Evolutionary conservation across 2,888 invertebrate species (phyloP).

Genomic region (Sialis lutaria): DNA sequence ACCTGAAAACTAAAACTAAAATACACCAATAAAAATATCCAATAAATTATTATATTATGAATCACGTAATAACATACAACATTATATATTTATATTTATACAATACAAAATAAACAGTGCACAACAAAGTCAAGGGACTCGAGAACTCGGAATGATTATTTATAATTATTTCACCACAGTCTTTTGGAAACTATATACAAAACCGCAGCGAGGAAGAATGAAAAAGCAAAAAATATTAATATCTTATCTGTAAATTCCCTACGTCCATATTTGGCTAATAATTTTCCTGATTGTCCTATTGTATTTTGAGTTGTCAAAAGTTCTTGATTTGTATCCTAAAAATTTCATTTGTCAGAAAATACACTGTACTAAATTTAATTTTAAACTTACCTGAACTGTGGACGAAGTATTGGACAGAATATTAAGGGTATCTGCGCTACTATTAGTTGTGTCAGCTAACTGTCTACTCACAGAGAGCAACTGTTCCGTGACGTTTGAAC

Average conservation of each 20-base stretch:
- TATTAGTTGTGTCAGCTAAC: slow-evolving; percentile 71
- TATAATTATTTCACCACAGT: slow-evolving; percentile 38
- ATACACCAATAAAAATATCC: too few relatives aligned
- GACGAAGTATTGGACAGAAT: slow-evolving; percentile 53
- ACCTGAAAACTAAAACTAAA: too few relatives aligned
- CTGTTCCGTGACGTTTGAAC: slow-evolving; percentile 68
- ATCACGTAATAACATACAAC: too few relatives aligned
- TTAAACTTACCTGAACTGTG: slow-evolving; percentile 33
- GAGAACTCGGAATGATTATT: neutral
- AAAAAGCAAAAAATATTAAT: slow-evolving; percentile 69
- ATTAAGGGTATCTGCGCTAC: slow-evolving; percentile 73
- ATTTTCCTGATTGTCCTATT: slow-evolving; percentile 76
- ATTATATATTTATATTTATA: too few relatives aligned
- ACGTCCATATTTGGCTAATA: slow-evolving; percentile 84
- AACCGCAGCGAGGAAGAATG: slow-evolving; percentile 79
- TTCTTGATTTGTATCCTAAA: slow-evolving; percentile 59
- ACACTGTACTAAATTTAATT: slow-evolving; percentile 5
- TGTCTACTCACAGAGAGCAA: slow-evolving; percentile 70
- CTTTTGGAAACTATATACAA: slow-evolving; percentile 86
- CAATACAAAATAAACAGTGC: too few relatives aligned
- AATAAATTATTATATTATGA: too few relatives aligned
- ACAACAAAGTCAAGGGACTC: neutral
- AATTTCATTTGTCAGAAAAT: neutral
- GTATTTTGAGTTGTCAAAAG: slow-evolving; percentile 71
- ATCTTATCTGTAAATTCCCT: slow-evolving; percentile 93